phyloP scores from a whole-genome alignment of 1,140 invertebrate genomes.

The Venustaconcha ellipsiformis region DNA sequence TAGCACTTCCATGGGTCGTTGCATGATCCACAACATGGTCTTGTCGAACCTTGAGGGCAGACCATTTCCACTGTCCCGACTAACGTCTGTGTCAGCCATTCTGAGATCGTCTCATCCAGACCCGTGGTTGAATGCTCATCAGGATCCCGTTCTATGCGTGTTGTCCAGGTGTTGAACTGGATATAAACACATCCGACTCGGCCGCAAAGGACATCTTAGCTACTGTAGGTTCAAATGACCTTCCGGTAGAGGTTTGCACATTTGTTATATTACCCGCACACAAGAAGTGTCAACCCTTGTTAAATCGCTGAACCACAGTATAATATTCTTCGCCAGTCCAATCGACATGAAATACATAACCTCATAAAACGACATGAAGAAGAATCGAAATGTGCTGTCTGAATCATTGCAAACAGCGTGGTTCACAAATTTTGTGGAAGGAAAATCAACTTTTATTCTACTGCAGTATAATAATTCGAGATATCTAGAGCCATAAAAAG shows the following conservation, averaged over 20 bases:
- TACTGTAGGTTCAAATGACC: neutral
- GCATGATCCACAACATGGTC: too few relatives aligned
- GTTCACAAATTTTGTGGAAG: too few relatives aligned
- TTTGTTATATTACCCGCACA: neutral
- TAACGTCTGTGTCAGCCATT: too few relatives aligned
- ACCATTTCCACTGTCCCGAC: neutral
- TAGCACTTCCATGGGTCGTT: neutral
- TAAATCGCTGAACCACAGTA: neutral
- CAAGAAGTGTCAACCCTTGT: neutral
- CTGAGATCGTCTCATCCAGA: too few relatives aligned
- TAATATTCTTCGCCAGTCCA: neutral
- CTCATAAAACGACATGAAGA: neutral
- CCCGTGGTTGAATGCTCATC: neutral
- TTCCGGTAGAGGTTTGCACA: neutral
- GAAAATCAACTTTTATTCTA: too few relatives aligned
- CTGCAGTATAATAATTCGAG: too few relatives aligned
- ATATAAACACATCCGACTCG: neutral
- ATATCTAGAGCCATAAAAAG: too few relatives aligned
- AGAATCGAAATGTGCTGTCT: neutral
- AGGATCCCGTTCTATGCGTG: neutral
- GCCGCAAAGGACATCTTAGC: neutral
- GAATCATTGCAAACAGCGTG: too few relatives aligned
- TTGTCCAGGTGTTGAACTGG: neutral
- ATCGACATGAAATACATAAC: neutral
- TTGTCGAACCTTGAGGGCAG: too few relatives aligned